Conservation (phyloP, 1,140 invertebrate genomes). For the Diplogasteroides magnus region DNA sequence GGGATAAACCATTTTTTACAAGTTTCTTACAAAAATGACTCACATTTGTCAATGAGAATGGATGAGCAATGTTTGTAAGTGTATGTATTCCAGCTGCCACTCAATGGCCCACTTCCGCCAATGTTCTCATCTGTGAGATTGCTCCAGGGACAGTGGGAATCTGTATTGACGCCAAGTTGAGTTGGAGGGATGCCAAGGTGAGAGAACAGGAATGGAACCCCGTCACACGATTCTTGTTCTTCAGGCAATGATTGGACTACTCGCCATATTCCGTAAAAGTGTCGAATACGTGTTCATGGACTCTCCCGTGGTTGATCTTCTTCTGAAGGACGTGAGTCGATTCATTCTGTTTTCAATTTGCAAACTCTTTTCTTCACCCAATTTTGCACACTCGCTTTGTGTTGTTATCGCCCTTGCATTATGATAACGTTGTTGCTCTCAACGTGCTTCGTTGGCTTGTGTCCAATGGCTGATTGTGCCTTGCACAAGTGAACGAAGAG, state of each 20-base stretch:
- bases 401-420: too few species aligned
- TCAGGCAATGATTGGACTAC: conserved; percentile 33
- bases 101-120: conserved; percentile 44
- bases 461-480: too few species aligned
- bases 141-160: conserved; percentile 40
- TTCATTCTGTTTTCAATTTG: too few species aligned
- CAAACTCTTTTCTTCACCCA: not conserved
- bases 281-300: conserved; percentile 47
- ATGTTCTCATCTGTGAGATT: conserved; percentile 41
- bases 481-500: too few species aligned
- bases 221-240: conserved; percentile 7
- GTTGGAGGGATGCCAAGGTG: conserved; percentile 23
- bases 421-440: too few species aligned
- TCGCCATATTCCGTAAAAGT: conserved; percentile 35
- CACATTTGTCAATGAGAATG: too few species aligned
- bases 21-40: too few species aligned
- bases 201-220: too few species aligned
- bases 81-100: conserved; percentile 11
- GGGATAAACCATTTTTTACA: too few species aligned
- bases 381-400: not conserved
- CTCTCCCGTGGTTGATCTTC: conserved; percentile 45
- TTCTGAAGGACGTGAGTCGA: conserved; percentile 47
- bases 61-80: too few species aligned
- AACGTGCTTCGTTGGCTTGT: too few species aligned
- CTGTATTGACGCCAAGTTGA: conserved; percentile 45